Percentiles rank a stretch among this genome's conserved stretches.
Conservation (phyloP, 1,140 invertebrate species). For the Luehdorfia chinensis region DNA sequence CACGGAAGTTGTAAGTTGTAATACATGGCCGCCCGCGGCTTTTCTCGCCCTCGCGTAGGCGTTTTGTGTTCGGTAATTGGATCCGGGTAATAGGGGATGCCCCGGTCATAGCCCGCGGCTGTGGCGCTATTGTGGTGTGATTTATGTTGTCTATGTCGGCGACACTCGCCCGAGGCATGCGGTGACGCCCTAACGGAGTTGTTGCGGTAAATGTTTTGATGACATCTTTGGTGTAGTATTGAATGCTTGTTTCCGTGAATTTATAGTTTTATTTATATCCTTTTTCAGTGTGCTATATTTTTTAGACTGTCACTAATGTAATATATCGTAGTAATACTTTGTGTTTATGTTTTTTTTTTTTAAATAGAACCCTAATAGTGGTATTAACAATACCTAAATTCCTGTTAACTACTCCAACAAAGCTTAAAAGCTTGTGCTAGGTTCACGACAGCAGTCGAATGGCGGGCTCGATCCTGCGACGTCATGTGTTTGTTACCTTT, state of each 20-base stretch:
- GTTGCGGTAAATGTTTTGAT: conserved; percentile 4
- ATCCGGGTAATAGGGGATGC: conserved; percentile 28
- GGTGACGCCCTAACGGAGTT: conserved; percentile 10
- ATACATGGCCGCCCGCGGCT: conserved; percentile 32
- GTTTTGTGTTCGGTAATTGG: conserved; percentile 50
- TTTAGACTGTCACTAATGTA: too few relatives aligned
- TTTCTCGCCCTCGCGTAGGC: conserved; percentile 27
- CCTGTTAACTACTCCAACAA: too few relatives aligned
- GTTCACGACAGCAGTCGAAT: too few relatives aligned
- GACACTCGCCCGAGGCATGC: conserved; percentile 28
- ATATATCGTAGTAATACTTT: too few relatives aligned
- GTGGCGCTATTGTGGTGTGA: conserved; percentile 47
- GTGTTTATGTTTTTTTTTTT: too few relatives aligned
- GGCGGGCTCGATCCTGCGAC: too few relatives aligned
- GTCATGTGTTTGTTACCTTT: too few relatives aligned
- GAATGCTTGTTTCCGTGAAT: background rate
- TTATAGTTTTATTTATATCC: background rate
- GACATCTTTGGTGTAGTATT: background rate
- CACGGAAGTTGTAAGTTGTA: conserved; percentile 35
- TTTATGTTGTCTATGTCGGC: conserved; percentile 46
- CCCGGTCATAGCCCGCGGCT: conserved; percentile 39
- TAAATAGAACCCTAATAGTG: too few relatives aligned
- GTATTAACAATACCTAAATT: too few relatives aligned
- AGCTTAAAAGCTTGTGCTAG: too few relatives aligned
- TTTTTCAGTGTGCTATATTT: too few relatives aligned